These are phyloP conservation scores for Trichonephila clavipes DNA, from an alignment of 1,140 invertebrate genomes.

Conservation along the genomic window DNA sequence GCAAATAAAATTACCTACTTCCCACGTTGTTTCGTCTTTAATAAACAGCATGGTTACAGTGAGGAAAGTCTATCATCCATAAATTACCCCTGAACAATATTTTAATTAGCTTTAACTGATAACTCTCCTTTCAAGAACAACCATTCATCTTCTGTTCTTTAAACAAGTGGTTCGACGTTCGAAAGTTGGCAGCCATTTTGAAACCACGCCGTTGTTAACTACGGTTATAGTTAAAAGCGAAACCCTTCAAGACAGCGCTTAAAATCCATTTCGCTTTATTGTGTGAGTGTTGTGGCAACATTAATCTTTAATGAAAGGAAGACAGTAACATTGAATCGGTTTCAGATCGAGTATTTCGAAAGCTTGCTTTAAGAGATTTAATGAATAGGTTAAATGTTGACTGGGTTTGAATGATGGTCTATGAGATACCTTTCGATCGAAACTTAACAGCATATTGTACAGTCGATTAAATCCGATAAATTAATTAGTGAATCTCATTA, in stretches of 20 bases:
- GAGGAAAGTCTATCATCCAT: neutral
- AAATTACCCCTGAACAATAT: neutral
- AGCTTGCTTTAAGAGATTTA: neutral
- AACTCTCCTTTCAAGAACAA: neutral
- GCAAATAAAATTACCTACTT: neutral
- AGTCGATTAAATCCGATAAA: neutral
- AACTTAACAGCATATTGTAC: neutral
- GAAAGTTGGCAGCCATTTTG: neutral
- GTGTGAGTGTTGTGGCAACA: neutral
- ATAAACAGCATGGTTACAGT: neutral
- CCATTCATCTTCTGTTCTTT: neutral
- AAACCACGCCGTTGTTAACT: neutral
- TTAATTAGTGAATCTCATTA: neutral
- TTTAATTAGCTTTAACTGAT: slow-evolving; percentile 35
- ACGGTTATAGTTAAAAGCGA: neutral
- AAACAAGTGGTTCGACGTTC: neutral
- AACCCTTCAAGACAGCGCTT: neutral
- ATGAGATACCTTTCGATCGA: neutral
- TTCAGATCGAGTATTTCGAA: neutral
- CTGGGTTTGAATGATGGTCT: neutral
- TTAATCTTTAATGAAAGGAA: neutral
- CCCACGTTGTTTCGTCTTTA: neutral
- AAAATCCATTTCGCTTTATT: slow-evolving; percentile 6
- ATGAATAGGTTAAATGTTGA: neutral
- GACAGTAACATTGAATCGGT: neutral